Evolutionary conservation across 2,113 vertebrate genomes (phyloP), one percentile per base, ranked within the genome.

Genomic region (Dasyprocta punctata): DNA sequence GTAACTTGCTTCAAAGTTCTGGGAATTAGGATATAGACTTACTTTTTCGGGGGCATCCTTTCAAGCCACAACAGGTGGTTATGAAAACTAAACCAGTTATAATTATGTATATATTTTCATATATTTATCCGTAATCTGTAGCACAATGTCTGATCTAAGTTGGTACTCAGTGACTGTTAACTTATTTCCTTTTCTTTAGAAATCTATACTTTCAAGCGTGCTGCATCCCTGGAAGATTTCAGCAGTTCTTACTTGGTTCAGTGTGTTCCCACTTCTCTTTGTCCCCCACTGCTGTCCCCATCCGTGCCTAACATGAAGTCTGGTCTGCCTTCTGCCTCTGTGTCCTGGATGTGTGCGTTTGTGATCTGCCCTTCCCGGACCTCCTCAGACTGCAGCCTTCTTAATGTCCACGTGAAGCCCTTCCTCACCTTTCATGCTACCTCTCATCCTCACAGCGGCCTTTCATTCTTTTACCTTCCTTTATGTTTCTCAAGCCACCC

Each of bases 281-380:
- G 3, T 78, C 2, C 13, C 12, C 56, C 0, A 0, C 52, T 1
- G 38, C 30, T 14, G 2, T 20, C 19, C 38, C 38, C 5, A 2
- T 52, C 56, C 16, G 44, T 47, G 75, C 22, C 54, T n/a, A 4
- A 41, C 56, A 26, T 77, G 44, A 36, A 69, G 56, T 41, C 49
- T 36, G 28, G 24, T 54, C 7, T 8, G 20, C 54, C 13, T 38
- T 90, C 16, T 2, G 1, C 49, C 49, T 86, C 13, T 30, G 20
- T 33, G n/a, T 49, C 17, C 30, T n/a, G 88, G 71, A n/a, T 90
- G 78, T 60, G 78, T 20, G 13, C 0, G 2, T 9, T 12, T 82
- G 65, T 54, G 63, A 2, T 49, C 26, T 44, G 84, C 12, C 33
- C 41, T 88, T 47, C 58, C 7, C 61, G 47, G 13, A 14, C 26